A percentile compares a stretch with the other conserved stretches of the same genome.
These are phyloP conservation scores for Lonchura striata DNA, from an alignment of 2,113 vertebrate species.

Conservation along the genomic window DNA sequence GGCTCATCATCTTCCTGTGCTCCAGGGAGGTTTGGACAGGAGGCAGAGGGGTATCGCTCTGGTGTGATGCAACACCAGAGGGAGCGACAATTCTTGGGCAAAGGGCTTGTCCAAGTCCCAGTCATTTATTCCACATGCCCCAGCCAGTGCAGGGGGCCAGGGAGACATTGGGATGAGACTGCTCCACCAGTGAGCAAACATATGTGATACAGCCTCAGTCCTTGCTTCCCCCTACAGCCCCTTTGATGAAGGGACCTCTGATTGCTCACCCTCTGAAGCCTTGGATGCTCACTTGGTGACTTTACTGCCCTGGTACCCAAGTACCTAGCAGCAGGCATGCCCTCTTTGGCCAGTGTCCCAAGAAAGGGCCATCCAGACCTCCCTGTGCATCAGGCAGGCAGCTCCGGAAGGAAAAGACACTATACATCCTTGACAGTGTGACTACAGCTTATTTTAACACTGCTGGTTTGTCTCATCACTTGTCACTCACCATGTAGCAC, in stretches of 20 bases:
- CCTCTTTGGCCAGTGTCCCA: not conserved
- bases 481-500: not conserved
- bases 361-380: not conserved
- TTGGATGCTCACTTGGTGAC: not conserved
- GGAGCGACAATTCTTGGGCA: not conserved
- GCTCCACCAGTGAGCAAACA: not conserved
- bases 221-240: accelerated
- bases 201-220: not conserved
- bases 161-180: not conserved
- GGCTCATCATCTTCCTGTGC: not conserved
- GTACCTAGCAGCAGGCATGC: not conserved
- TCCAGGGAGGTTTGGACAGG: not conserved
- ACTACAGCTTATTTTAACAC: not conserved
- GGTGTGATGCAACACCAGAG: not conserved
- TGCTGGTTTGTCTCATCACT: not conserved
- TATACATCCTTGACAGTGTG: not conserved
- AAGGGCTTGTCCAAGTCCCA: not conserved
- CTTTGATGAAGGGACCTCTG: not conserved
- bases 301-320: not conserved
- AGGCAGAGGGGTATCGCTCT: not conserved
- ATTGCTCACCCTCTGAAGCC: not conserved
- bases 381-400: not conserved
- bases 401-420: not conserved
- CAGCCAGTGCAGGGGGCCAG: not conserved
- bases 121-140: not conserved